Evolutionary conservation across 1,140 invertebrate genomes (phyloP), one percentile per base, ranked within the genome.

Genomic region (Planococcus citri): DNA sequence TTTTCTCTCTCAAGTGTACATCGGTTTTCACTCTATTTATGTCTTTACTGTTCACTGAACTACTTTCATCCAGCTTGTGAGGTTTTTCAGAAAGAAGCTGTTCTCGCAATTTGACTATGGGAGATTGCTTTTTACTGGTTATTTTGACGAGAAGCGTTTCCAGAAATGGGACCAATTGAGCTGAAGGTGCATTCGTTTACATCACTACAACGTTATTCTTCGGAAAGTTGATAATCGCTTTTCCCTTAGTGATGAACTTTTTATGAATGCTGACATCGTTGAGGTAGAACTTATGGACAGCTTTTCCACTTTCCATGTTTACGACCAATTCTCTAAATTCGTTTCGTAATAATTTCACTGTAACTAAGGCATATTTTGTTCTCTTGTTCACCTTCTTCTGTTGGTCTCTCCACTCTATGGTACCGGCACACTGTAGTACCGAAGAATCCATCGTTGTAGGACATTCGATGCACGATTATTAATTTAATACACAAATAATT

Each of bases 211-310:
- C 86, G 33, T 85, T 86, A n/a, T 86, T 83, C 29, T 86, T 82
- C 74, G 85, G 84, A 73, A 95, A 90, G 74, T 87, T 88, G 9
- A 97, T 87, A 1, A 91, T 90, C 0, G 92, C 89, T 82, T 96
- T 96, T 6, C 94, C 94, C 78, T 96, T 92, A 22, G 82, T 81
- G 81, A 92, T 88, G 78, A 95, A 97, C 75, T 89, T 91, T 75
- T 92, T 94, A 74, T 93, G 88, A 1, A 95, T 85, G 73, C 84
- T 84, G 8, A 94, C 83, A 68, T 86, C 84, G 79, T 86, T 86
- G 0, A 91, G 72, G 12, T 81, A 76, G 37, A 90, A 81, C 74
- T 85, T 86, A 9, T 85, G 78, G 0, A 80, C 77, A 51, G 79
- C 76, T 29, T 76, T 78, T 1, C 81, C 76, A 75, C 88, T 89